phyloP scores from a whole-genome alignment of 1,140 invertebrate species.

The Mycetomoellerius zeteki region DNA sequence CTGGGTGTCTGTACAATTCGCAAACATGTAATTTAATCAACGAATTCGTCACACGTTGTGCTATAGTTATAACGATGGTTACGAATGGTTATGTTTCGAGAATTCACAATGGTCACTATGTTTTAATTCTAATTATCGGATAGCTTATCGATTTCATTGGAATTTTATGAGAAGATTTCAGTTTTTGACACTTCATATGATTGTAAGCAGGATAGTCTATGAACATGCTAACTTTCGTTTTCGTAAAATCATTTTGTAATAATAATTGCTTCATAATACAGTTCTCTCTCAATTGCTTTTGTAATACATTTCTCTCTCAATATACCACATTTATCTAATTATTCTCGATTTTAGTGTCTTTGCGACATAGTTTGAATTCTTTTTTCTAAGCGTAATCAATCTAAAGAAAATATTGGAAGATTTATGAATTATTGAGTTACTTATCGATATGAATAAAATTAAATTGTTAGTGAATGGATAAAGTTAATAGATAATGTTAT shows the following conservation, averaged over 20 bases:
- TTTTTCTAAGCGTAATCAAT: background rate
- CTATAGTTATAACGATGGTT: conserved; percentile 14
- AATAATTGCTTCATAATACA: background rate
- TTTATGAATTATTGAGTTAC: background rate
- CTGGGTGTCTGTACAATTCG: conserved; percentile 33
- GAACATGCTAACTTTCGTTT: background rate
- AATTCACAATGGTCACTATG: conserved; percentile 2
- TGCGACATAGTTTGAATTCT: background rate
- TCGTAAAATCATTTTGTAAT: background rate
- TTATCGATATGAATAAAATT: background rate
- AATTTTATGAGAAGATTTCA: background rate
- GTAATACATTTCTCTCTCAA: background rate
- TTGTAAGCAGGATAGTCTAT: background rate
- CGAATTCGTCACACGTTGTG: conserved; percentile 55
- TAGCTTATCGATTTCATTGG: background rate
- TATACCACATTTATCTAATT: background rate
- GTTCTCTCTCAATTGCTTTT: background rate
- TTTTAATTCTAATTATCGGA: conserved; percentile 16
- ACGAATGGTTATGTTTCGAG: background rate
- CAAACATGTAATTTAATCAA: conserved; percentile 56
- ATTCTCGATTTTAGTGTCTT: background rate
- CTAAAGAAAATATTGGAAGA: background rate
- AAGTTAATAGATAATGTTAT: background rate
- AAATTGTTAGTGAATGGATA: background rate
- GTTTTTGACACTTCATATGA: background rate